Base-by-base conservation (phyloP, 2,797 vertebrate species). In the Fistularia commersonii region DNA sequence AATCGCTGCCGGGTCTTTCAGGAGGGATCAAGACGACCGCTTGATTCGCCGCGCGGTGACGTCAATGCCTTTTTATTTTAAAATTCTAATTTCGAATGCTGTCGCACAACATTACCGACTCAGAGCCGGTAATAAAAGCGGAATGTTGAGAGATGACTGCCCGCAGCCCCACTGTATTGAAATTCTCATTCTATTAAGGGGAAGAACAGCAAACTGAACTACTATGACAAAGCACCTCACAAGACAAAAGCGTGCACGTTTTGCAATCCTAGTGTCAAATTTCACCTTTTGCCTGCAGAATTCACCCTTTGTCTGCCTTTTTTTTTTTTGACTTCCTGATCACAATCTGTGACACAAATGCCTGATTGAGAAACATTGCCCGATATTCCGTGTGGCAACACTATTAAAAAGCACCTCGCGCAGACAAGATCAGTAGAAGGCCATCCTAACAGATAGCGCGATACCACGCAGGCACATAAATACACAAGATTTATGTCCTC, bases 361-460 rank as follows among this genome's bases (percentile, higher is more conserved):
- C 14, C 45, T 41, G 76, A 81, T 72, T 72, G 71, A 79, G 72
- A 66, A 67, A 67, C 61, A 45, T 42, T 51, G 32, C 33, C 52
- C 3, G n/a, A 57, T 64, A 63, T 61, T 59, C 45, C 15, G 10
- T 52, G 57, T 61, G 72, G 67, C 67, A 72, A 64, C 61, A 57
- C 56, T 54, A 64, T 64, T 61, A 63, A 56, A 75, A 57, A 60
- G 53, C 44, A 63, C 65, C 55, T 74, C 65, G 63, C n/a, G 44
- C 61, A 61, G 76, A 72, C 76, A 70, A 64, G 79, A 86, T 79
- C 74, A 78, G 48, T 56, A 72, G 57, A 66, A 71, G 63, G 63
- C 70, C 67, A 64, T 72, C 72, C 70, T 78, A 85, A 89, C 79
- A 87, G 87, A 87, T 80, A 78, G 84, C 88, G 89, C 88, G 88